phyloP scores from a whole-genome alignment of 2,888 invertebrate genomes.

The Patella ulyssiponensis region DNA sequence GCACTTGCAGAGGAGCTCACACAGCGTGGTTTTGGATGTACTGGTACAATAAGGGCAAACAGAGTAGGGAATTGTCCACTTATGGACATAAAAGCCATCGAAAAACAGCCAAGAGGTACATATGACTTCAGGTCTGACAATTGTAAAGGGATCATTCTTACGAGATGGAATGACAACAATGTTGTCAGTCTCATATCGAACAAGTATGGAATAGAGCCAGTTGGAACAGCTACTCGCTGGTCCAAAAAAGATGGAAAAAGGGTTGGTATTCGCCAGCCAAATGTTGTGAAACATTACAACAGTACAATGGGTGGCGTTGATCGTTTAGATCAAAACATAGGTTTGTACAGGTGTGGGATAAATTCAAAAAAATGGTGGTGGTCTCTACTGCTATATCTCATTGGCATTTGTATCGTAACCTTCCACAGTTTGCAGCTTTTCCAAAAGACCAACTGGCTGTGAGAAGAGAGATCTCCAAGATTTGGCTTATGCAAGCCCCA shows the following conservation, averaged over 20 bases:
- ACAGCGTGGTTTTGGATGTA: conserved; percentile 13
- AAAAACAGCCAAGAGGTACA: not conserved
- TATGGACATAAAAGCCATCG: not conserved
- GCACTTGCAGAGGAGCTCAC: conserved; percentile 25
- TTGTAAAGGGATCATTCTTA: conserved; percentile 17
- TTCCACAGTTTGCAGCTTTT: not conserved
- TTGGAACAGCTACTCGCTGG: conserved; percentile 13
- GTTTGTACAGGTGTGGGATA: conserved; percentile 5
- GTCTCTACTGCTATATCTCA: not conserved
- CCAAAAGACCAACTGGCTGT: not conserved
- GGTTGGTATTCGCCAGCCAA: not conserved
- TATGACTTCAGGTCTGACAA: conserved; percentile 25
- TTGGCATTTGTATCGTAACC: not conserved
- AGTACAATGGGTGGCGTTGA: conserved; percentile 8
- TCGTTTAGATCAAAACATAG: conserved; percentile 13
- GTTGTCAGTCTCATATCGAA: conserved; percentile 17
- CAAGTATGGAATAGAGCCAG: conserved; percentile 3
- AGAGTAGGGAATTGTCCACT: conserved; percentile 18
- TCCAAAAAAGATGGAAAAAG: not conserved
- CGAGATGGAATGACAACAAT: conserved; percentile 22
- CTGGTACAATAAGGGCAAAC: conserved; percentile 31
- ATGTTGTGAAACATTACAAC: conserved; percentile 9
- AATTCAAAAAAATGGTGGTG: conserved; percentile 20
- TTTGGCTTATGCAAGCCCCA: not conserved
- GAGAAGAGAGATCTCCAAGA: not conserved